Base-by-base conservation (phyloP, 1,140 invertebrate species). In the Drosophila orena region DNA sequence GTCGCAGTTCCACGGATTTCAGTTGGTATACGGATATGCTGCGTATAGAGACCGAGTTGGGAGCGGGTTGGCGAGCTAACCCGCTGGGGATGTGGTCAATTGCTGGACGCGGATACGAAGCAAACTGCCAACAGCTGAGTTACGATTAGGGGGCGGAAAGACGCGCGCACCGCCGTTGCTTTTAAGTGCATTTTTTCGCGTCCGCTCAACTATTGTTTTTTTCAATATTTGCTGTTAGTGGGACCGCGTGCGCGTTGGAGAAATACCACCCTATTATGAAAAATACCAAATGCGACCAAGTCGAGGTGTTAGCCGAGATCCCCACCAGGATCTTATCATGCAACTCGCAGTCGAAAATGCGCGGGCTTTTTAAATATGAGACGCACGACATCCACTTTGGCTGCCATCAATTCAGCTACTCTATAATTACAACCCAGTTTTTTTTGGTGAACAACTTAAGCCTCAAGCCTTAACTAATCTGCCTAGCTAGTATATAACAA, bases 181-280 rank as follows among this genome's bases (percentile, higher is more conserved):
- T 34, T 35, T 14, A 53, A 65, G 22, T 68, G 60, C 59, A 68
- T 68, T 58, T 52, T 44, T 68, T 47, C 22, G 27, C 35, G 37
- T 68, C 35, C 42, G 34, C 27, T 46, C 15, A 14, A 8, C 27
- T 52, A 14, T 68, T 34, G 38, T 27, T 53, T 15, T 64, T 50
- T 20, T 27, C 14, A 38, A 15, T 15, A 4, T 49, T 59, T 17
- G 12, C n/a, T 38, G 15, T 40, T 12, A 20, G 49, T 35, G 49
- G 20, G 49, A 14, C 49, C 49, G 8, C 27, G 22, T n/a, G 46
- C 1, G 24, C n/a, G n/a, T 5, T 2, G 8, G 1, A 34, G 8
- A 50, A 50, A 50, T 50, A 50, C 24, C 47, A 11, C 7, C 3
- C 12, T 43, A 14, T 0, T 10, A 30, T 30, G 7, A 30, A 30